Base-by-base conservation (phyloP, 2,797 vertebrate species). In the Scarus forsteni region DNA sequence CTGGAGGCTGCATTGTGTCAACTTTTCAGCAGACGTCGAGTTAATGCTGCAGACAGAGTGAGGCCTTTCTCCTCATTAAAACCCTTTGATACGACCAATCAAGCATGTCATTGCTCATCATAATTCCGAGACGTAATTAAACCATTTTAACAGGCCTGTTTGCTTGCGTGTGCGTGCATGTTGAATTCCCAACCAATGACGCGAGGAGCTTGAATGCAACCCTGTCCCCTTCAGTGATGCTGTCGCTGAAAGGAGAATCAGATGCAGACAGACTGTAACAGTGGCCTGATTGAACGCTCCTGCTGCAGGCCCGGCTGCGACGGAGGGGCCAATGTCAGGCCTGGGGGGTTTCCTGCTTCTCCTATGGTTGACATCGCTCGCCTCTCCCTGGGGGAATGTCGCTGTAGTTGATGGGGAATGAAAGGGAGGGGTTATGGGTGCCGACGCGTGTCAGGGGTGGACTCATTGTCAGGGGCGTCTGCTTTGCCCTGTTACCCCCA, bases 31-130 rank as follows among this genome's bases (percentile, higher is more conserved):
- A 57, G 64, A 70, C 50, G 11, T 59, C 5, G 56, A 79, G 57
- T 79, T 59, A 51, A 70, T 16, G 71, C 60, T 53, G 65, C 11
- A 64, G 73, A 79, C 74, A 46, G 69, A 74, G 69, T 14, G 66
- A 77, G 75, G 63, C 69, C 60, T 61, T 82, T 80, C 74, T 78
- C 62, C 58, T 89, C 80, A 86, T 90, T 92, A 91, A 82, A 71
- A 58, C 46, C 59, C 71, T 89, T 76, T 88, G 82, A 89, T 90
- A 46, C 82, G 88, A 84, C 75, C 91, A 89, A 87, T 90, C 90
- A 87, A 83, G 88, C 92, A 19, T 88, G 89, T 89, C 85, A 93
- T 93, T 92, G 91, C 88, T 88, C 89, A 89, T 90, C 85, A 85
- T 85, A 90, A 90, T 86, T 85, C 75, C 13, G 80, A 74, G 72